Conservation (phyloP, 1,140 invertebrate species). For the Bombus superbus region DNA sequence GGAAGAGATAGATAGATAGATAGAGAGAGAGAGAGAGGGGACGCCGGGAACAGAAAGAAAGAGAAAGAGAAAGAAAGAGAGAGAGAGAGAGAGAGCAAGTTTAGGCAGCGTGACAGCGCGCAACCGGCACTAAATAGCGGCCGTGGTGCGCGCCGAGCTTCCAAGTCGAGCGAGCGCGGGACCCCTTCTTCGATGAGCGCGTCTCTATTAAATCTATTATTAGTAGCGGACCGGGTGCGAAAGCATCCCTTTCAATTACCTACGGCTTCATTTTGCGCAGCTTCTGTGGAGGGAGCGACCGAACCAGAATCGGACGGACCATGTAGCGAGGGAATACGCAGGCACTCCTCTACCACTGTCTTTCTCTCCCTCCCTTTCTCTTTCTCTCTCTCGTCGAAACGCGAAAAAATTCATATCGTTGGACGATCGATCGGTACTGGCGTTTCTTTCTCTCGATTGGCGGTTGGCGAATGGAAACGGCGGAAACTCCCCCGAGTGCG, state of each 20-base stretch:
- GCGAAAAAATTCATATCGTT: no score
- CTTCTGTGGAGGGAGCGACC: slow-evolving; percentile 11
- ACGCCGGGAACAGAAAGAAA: not conserved
- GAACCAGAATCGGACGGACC: not conserved
- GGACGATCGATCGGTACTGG: no score
- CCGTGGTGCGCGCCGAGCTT: slow-evolving; percentile 31
- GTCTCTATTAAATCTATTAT: slow-evolving; percentile 84
- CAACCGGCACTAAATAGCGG: slow-evolving; percentile 66
- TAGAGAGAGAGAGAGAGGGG: no score
- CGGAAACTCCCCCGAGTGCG: slow-evolving; percentile 10
- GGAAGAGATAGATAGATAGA: no score
- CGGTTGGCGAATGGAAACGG: not conserved
- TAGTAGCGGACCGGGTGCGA: slow-evolving; percentile 71
- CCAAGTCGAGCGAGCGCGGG: slow-evolving; percentile 50
- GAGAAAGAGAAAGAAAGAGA: not conserved
- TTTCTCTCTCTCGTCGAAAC: not conserved
- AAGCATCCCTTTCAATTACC: slow-evolving; percentile 82
- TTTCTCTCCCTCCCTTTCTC: not conserved
- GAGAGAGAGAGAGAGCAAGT: not conserved
- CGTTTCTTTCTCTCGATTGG: no score
- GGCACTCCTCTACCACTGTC: not conserved
- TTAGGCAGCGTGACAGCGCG: slow-evolving; percentile 47
- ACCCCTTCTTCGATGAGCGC: slow-evolving; percentile 81
- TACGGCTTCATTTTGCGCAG: slow-evolving; percentile 67
- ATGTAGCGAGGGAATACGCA: not conserved